These are phyloP conservation scores for Epinotia demarniana DNA, from an alignment of 2,888 invertebrate species.

Conservation along the genomic window DNA sequence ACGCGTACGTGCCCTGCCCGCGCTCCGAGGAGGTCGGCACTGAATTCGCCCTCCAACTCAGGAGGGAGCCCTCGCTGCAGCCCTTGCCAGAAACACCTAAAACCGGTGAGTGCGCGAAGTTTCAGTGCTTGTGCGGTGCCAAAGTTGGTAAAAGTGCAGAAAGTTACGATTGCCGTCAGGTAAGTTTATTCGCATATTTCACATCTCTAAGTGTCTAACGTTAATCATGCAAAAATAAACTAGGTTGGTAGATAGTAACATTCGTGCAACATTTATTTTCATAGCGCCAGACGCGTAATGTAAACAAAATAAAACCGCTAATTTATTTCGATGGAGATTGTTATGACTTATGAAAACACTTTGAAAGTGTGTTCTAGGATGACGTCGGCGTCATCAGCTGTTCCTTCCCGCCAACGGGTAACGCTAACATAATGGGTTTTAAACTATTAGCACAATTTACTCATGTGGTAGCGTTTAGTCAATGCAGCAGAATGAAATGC, in stretches of 20 bases:
- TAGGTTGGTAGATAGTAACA: conserved; percentile 10
- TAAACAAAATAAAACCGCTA: conserved; percentile 40
- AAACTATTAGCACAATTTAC: neutral
- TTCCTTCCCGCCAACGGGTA: conserved; percentile 39
- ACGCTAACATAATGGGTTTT: neutral
- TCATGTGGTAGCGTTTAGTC: neutral
- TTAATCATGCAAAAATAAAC: conserved; percentile 16
- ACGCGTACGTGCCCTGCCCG: conserved; percentile 81
- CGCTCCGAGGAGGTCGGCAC: conserved; percentile 82
- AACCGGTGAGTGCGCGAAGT: conserved; percentile 64
- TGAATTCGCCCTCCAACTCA: conserved; percentile 73
- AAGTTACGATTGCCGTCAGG: neutral
- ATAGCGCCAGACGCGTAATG: conserved; percentile 31
- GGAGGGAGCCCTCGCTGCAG: conserved; percentile 59
- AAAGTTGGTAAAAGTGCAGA: conserved; percentile 21
- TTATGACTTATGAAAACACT: conserved; percentile 45
- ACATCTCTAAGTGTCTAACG: neutral
- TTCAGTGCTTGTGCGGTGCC: conserved; percentile 27
- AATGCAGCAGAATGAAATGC: conserved; percentile 7
- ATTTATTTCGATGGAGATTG: conserved; percentile 41
- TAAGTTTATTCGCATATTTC: conserved; percentile 7
- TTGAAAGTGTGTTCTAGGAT: conserved; percentile 29
- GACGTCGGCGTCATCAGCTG: conserved; percentile 39
- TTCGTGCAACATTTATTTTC: conserved; percentile 39
- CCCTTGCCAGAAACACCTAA: conserved; percentile 66